Conservation (phyloP, 2,888 invertebrate genomes). For the Drosophila emarginata region DNA sequence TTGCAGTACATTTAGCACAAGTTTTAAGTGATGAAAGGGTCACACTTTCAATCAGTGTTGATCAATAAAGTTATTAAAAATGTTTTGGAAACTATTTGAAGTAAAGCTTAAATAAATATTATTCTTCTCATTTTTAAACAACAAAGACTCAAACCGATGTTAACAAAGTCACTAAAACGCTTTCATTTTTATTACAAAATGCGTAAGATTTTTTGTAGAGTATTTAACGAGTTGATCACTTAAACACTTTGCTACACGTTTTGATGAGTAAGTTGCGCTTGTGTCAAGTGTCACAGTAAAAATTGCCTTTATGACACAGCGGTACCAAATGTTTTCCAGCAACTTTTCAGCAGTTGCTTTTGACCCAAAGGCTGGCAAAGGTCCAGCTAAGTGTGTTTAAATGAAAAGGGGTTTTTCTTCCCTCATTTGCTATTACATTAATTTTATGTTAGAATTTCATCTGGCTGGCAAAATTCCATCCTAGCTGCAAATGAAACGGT, state of each 20-base stretch:
- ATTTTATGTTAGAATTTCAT: background rate
- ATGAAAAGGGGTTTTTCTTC: constrained; percentile 5
- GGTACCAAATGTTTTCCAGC: constrained; percentile 23
- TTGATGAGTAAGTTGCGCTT: constrained; percentile 3
- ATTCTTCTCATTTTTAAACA: too few species aligned
- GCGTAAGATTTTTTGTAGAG: too few species aligned
- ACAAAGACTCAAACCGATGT: too few species aligned
- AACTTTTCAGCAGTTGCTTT: background rate
- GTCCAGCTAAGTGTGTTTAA: constrained; percentile 2
- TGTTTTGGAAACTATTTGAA: background rate
- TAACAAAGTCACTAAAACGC: too few species aligned
- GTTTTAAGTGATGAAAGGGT: background rate
- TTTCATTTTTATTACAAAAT: too few species aligned
- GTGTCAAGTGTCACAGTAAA: constrained; percentile 36
- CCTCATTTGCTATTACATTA: background rate
- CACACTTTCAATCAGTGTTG: background rate
- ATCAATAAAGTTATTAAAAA: background rate
- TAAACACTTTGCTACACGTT: background rate
- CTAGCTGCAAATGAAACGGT: background rate
- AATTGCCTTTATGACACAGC: constrained; percentile 36
- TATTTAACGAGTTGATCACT: background rate
- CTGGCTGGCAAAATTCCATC: constrained; percentile 11
- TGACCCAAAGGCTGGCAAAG: constrained; percentile 15
- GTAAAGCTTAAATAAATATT: too few species aligned
- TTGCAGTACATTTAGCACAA: background rate